phyloP scores from a whole-genome alignment of 2,888 invertebrate species.

The Drosophila quasianomalipes region DNA sequence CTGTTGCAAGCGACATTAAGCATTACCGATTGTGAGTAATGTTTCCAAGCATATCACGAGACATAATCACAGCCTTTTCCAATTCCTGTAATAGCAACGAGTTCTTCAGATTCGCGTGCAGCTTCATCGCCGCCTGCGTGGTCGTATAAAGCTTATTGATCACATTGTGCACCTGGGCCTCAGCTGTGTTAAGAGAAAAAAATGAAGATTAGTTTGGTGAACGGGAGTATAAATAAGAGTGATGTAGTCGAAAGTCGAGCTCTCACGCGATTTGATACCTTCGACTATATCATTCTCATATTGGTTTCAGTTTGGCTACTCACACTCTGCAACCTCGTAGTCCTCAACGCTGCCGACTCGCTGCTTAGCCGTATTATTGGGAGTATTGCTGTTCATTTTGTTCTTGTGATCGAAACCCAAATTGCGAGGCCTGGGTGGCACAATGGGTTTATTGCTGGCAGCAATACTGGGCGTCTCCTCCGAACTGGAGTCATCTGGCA shows the following conservation, averaged over 20 bases:
- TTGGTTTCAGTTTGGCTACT: conserved; percentile 42
- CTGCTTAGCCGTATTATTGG: conserved; percentile 60
- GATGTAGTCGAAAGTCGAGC: background rate
- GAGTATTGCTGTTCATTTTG: conserved; percentile 74
- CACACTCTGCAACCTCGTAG: conserved; percentile 82
- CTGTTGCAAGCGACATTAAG: too few species aligned
- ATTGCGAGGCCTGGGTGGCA: conserved; percentile 89
- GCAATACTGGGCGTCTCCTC: conserved; percentile 87
- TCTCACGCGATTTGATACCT: background rate
- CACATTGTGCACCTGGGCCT: conserved; percentile 88
- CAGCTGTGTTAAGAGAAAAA: conserved; percentile 85
- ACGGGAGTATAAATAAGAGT: background rate
- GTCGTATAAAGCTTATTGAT: conserved; percentile 86
- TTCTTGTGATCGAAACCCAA: conserved; percentile 88
- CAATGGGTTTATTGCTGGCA: conserved; percentile 86
- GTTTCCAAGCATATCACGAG: conserved; percentile 85
- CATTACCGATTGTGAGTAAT: conserved; percentile 84
- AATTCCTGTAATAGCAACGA: conserved; percentile 85
- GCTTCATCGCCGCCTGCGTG: conserved; percentile 85
- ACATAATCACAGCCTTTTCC: conserved; percentile 86
- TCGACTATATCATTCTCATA: background rate
- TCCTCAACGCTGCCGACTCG: conserved; percentile 76
- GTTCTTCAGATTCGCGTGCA: conserved; percentile 85
- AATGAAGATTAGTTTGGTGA: background rate
- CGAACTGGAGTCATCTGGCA: conserved; percentile 92